phyloP scores from a whole-genome alignment of 1,140 invertebrate species.

The Coenobita brevimanus region DNA sequence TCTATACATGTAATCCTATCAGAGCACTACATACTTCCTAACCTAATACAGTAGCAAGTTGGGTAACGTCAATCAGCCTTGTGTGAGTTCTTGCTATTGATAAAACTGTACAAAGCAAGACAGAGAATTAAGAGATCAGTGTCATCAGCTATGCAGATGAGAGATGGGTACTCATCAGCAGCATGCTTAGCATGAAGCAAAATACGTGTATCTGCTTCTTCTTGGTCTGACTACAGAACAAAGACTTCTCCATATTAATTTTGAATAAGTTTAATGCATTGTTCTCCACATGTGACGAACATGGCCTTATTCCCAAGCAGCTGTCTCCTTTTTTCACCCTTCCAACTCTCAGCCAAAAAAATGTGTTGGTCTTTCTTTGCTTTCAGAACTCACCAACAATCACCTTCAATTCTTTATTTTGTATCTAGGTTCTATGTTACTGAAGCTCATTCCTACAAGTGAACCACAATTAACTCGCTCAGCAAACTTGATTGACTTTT shows the following conservation, averaged over 20 bases:
- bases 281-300: background rate
- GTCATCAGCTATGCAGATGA: background rate
- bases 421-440: background rate
- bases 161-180: background rate
- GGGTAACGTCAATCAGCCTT: conserved; percentile 24
- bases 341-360: conserved; percentile 8
- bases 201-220: conserved; percentile 5
- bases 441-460: background rate
- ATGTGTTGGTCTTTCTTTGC: background rate
- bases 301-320: background rate
- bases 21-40: conserved; percentile 18
- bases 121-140: background rate
- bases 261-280: background rate
- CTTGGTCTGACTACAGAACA: background rate
- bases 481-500: conserved; percentile 3
- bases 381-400: background rate
- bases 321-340: background rate
- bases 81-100: background rate
- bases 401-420: background rate
- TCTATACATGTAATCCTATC: conserved; percentile 22
- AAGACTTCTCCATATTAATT: background rate
- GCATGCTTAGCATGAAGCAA: conserved; percentile 5
- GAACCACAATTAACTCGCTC: background rate
- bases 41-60: conserved; percentile 17
- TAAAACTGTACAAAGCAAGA: background rate